phyloP scores from a whole-genome alignment of 1,140 invertebrate genomes.

The Drosophila bocki region DNA sequence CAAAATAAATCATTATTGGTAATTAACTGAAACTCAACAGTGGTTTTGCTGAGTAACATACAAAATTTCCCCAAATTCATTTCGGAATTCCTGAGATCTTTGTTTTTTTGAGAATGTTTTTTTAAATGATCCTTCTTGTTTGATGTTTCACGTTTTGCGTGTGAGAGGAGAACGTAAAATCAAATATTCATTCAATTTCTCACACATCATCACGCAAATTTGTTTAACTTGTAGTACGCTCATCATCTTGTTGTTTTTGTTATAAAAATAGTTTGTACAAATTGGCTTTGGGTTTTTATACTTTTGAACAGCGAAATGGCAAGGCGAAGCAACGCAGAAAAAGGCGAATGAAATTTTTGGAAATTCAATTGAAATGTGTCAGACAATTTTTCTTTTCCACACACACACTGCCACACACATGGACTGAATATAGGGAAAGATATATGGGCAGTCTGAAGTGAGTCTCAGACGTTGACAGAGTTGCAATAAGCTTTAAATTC shows the following conservation, averaged over 20 bases:
- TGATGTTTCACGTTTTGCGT: slow-evolving; percentile 44
- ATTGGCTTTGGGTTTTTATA: slow-evolving; percentile 68
- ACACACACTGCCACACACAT: slow-evolving; percentile 1
- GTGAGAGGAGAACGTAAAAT: slow-evolving; percentile 27
- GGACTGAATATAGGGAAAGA: slow-evolving; percentile 1
- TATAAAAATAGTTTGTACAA: slow-evolving; percentile 77
- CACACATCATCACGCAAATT: slow-evolving; percentile 74
- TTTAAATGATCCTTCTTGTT: slow-evolving; percentile 12
- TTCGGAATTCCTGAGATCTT: slow-evolving; percentile 12
- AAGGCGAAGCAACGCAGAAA: slow-evolving; percentile 21
- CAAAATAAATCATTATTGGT: slow-evolving; percentile 28
- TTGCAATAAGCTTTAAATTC: slow-evolving; percentile 19
- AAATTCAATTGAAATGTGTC: slow-evolving; percentile 79
- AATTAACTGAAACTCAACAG: slow-evolving; percentile 4
- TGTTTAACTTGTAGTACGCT: slow-evolving; percentile 59
- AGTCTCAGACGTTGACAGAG: slow-evolving; percentile 22
- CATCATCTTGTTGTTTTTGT: slow-evolving; percentile 32
- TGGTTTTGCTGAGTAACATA: not conserved
- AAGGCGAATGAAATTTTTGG: slow-evolving; percentile 30
- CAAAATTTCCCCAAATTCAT: slow-evolving; percentile 8
- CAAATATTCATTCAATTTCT: slow-evolving; percentile 68
- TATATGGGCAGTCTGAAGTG: slow-evolving; percentile 20
- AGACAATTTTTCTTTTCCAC: slow-evolving; percentile 64
- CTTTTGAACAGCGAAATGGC: slow-evolving; percentile 37
- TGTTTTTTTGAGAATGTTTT: not conserved